Base-by-base conservation (phyloP, 2,113 vertebrate species). In the Sigmodon hispidus region DNA sequence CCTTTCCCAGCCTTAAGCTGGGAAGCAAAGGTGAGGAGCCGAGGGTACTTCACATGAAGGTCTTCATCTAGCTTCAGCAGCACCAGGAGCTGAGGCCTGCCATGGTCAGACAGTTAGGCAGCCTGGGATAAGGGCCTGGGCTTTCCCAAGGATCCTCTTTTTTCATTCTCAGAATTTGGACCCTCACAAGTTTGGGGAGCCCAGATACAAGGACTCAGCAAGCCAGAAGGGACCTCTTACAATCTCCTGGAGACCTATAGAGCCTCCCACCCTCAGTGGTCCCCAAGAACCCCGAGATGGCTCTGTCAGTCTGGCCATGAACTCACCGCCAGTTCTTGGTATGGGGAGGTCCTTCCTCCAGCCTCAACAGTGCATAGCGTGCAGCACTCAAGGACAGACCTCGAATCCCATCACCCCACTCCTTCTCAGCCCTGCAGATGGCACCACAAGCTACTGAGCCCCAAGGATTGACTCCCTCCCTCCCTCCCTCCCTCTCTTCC, bases 1-100 rank as follows among this genome's bases (percentile, higher is more conserved):
- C 99, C 99, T 95, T 99, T 99, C 92, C 99, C 99, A 0, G 99
- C 99, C 97, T 99, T 99, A 72, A 99, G 98, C 98, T 99, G 99
- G 16, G 99, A 99, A 65, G 99, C 99, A 92, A 99, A 99, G 34
- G 99, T 99, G 91, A 99, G 98, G 97, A 99, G 97, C 40, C 99
- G 98, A 0, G 99, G 99, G 96, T 99, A 99, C 96, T 99, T 99
- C 9, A 99, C 99, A 36, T 99, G 99, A 77, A 99, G 98, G 96
- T 99, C 99, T 96, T 99, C 99, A 80, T 99, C 99, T 76, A 99
- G 98, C 98, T 99, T 99, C 96, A 99, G 96, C 96, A 99, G 98
- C 93, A 99, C 99, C 94, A 99, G 95, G 95, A 99, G 96, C 98
- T 99, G 99, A 91, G 99, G 99, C 96, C 99, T 99, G 96, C 4